Evolutionary conservation across 1,140 invertebrate genomes (phyloP), one percentile per base, ranked within the genome.

Genomic region (Scaptomyza hsui): DNA sequence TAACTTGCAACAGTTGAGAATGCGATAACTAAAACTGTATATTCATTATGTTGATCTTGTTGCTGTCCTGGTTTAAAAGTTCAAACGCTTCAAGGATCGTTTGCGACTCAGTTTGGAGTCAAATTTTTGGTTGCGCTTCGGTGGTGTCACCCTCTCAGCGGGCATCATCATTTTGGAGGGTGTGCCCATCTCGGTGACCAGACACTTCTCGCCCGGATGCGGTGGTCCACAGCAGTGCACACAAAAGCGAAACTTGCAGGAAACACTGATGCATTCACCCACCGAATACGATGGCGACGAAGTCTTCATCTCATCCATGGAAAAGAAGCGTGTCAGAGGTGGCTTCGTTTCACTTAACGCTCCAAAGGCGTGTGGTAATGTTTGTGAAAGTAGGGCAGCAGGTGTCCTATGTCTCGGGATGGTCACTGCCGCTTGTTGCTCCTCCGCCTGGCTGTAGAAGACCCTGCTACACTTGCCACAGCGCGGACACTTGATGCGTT

Each of bases 81-180:
- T 88, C 9, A 88, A 60, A 24, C 82, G 82, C 35, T 88, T 88
- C 12, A 88, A 57, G 10, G 82, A 88, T 32, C 78, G 88, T 26
- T 88, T 88, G 6, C 78, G 69, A 7, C 51, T 88, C 15, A 76
- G 70, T 26, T 88, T 88, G 2, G 64, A 74, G 37, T 88, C 78
- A 24, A 53, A 59, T 16, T 60, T 81, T 13, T 88, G 78, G 47
- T 24, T 18, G 21, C 60, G 78, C 19, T 77, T 77, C 5, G 82
- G 82, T n/a, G 82, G 82, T 10, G 82, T 88, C 16, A 72, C 32
- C 3, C 41, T 68, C 32, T 78, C 82, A 3, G 39, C 48, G n/a
- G 83, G 83, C 75, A 78, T 72, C 83, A 88, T 75, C 0, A 88
- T 48, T 26, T 88, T 88, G 0, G 82, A 88, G 15, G 82, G 82